These are phyloP conservation scores for Sternarchorhynchus goeldii DNA, from an alignment of 2,797 vertebrate genomes.

Conservation along the genomic window DNA sequence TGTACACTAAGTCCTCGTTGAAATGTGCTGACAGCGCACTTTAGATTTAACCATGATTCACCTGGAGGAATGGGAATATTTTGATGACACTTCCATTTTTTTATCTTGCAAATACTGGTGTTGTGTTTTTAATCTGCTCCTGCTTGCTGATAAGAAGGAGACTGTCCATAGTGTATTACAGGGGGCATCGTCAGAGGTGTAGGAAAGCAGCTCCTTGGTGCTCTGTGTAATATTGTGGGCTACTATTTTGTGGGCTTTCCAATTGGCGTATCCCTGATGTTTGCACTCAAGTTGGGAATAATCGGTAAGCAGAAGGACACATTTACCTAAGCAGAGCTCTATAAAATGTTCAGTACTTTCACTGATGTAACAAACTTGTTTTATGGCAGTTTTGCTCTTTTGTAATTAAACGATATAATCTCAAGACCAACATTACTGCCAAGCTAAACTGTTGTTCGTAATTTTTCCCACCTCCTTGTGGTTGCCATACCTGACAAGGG, in stretches of 20 bases:
- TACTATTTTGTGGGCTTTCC: conserved; percentile 85
- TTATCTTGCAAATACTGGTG: no score
- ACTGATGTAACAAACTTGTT: background rate
- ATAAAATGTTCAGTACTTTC: no score
- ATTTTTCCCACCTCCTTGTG: background rate
- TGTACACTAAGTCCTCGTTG: no score
- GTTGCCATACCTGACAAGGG: conserved; percentile 65
- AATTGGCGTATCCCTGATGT: conserved; percentile 84
- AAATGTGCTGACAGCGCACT: no score
- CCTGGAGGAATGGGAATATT: no score
- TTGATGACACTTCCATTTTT: no score
- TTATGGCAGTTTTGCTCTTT: background rate
- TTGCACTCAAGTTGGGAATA: conserved; percentile 78
- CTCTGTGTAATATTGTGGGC: conserved; percentile 75
- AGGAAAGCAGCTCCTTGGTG: conserved; percentile 84
- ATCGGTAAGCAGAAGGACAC: conserved; percentile 71
- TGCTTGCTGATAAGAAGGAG: no score
- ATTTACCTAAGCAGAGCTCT: no score
- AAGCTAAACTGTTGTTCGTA: background rate
- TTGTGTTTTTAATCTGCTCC: no score
- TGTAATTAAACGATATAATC: background rate
- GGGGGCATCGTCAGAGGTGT: conserved; percentile 83
- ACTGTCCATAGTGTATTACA: conserved; percentile 72
- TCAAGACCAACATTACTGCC: background rate
- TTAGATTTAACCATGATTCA: no score